These are phyloP conservation scores for Panthera leo DNA, from an alignment of 2,113 vertebrate species.

Conservation along the genomic window DNA sequence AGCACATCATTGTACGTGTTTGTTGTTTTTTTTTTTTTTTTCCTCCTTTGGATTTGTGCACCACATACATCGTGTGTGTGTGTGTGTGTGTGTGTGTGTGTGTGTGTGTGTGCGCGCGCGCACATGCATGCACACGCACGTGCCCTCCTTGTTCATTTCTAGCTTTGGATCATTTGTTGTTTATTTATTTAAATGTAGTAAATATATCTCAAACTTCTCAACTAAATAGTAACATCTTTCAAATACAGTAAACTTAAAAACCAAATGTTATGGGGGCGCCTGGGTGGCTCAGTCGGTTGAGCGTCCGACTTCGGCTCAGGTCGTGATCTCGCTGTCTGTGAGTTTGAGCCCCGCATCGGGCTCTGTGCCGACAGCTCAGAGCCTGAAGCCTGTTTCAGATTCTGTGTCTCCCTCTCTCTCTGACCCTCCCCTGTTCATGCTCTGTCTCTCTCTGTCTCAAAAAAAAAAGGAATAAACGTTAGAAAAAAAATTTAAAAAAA, in stretches of 20 bases:
- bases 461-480: no score
- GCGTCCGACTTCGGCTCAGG: no score
- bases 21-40: no score
- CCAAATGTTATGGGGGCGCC: neutral
- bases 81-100: neutral
- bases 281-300: no score
- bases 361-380: no score
- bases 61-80: neutral
- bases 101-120: neutral
- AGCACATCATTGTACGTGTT: neutral
- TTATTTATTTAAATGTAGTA: neutral
- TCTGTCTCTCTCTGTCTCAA: no score
- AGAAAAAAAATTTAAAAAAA: no score
- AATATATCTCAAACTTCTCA: neutral
- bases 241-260: neutral
- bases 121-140: fast-evolving
- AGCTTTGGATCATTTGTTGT: neutral
- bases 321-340: no score
- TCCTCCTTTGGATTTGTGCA: neutral
- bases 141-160: neutral
- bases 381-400: no score
- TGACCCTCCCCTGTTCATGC: no score
- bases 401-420: no score
- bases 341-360: no score
- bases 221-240: neutral